These are phyloP conservation scores for Villa cingulata DNA, from an alignment of 2,888 invertebrate genomes.

Conservation along the genomic window DNA sequence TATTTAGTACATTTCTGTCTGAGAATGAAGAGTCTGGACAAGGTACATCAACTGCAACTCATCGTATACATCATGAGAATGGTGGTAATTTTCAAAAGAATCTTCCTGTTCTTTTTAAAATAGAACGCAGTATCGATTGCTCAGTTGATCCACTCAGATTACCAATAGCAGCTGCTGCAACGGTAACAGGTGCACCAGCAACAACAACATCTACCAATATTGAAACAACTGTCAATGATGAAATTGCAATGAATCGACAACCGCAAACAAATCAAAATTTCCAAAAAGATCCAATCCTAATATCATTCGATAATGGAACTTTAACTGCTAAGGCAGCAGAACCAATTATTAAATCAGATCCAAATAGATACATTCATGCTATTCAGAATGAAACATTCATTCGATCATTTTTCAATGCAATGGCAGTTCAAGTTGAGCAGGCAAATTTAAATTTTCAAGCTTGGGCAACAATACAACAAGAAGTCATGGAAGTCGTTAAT, in stretches of 20 bases:
- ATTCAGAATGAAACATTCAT: neutral
- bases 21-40: neutral
- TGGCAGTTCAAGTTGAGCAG: slow-evolving; percentile 6
- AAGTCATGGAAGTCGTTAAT: slow-evolving; percentile 2
- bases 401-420: slow-evolving; percentile 1
- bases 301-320: neutral
- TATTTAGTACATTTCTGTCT: neutral
- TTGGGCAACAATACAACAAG: slow-evolving; percentile 3
- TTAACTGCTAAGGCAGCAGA: neutral
- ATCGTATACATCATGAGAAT: neutral
- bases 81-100: neutral
- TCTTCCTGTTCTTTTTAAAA: neutral
- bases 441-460: slow-evolving; percentile 4
- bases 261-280: neutral
- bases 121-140: neutral
- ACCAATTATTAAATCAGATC: neutral
- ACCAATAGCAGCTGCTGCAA: neutral
- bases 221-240: neutral
- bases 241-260: neutral
- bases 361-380: neutral
- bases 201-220: neutral
- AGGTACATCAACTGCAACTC: neutral
- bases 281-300: neutral
- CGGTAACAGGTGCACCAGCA: neutral
- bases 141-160: neutral